phyloP scores from a whole-genome alignment of 2,888 invertebrate species.

The Gonocerus acuteangulatus region DNA sequence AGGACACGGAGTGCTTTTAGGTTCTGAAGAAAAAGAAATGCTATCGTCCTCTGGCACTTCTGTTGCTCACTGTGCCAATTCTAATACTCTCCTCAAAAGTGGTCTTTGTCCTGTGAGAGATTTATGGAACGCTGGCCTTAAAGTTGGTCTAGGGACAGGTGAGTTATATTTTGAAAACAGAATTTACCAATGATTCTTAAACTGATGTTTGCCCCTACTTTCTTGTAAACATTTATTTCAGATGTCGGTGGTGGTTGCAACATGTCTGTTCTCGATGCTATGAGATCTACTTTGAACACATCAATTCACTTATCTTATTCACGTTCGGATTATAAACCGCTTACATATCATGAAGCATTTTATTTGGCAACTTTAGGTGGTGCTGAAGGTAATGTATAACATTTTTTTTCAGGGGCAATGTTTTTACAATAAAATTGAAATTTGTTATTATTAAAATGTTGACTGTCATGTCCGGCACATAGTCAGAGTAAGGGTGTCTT shows the following conservation, averaged over 20 bases:
- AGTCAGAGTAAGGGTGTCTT: no score
- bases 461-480: background rate
- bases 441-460: background rate
- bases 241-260: constrained; percentile 79
- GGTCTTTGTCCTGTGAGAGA: constrained; percentile 71
- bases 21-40: constrained; percentile 58
- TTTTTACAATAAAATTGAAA: background rate
- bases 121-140: constrained; percentile 55
- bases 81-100: constrained; percentile 71
- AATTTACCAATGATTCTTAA: no score
- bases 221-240: constrained; percentile 44
- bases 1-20: constrained; percentile 75
- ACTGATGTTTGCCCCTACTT: no score
- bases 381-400: constrained; percentile 67
- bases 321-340: constrained; percentile 45
- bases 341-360: constrained; percentile 69
- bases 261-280: constrained; percentile 65
- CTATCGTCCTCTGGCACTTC: constrained; percentile 56
- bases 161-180: constrained; percentile 34
- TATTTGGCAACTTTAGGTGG: constrained; percentile 82
- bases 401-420: no score
- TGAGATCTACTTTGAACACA: constrained; percentile 63
- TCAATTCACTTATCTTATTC: constrained; percentile 60
- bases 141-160: constrained; percentile 83
- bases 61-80: constrained; percentile 79